Conservation (phyloP, 2,113 vertebrate species). For the Noturus placidus region DNA sequence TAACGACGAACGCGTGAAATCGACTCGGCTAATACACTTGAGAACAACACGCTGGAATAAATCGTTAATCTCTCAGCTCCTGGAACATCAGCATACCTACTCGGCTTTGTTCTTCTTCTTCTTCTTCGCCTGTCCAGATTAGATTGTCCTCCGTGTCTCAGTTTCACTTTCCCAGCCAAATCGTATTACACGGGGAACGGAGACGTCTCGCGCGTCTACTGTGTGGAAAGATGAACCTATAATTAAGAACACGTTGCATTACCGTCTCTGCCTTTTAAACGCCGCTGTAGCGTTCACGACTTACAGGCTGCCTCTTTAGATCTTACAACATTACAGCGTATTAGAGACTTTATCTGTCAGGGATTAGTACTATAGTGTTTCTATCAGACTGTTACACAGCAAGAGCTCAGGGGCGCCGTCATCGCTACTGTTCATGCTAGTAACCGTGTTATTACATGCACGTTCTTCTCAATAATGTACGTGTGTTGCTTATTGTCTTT, state of each 20-base stretch:
- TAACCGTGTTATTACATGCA: not conserved
- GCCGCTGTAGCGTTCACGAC: constrained; percentile 69
- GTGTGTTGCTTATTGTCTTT: too few relatives aligned
- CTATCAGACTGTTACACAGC: not conserved
- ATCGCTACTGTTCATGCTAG: not conserved
- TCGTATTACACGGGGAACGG: constrained; percentile 42
- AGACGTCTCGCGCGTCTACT: constrained; percentile 21
- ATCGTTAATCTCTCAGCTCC: not conserved
- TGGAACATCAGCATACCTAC: not conserved
- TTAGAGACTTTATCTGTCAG: not conserved
- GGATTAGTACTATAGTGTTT: not conserved
- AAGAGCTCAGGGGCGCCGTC: not conserved
- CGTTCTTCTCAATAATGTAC: not conserved
- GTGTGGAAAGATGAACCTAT: constrained; percentile 48
- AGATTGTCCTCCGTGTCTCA: constrained; percentile 36
- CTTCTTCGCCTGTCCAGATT: constrained; percentile 34
- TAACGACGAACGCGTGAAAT: not conserved
- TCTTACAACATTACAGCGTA: not conserved
- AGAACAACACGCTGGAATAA: not conserved
- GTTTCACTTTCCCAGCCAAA: constrained; percentile 37
- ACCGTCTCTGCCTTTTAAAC: constrained; percentile 68
- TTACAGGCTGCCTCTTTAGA: constrained; percentile 45
- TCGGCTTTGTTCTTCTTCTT: not conserved
- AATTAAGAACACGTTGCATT: constrained; percentile 68
- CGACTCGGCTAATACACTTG: too few relatives aligned